These are phyloP conservation scores for Thera britannica DNA, from an alignment of 2,888 invertebrate species.

Conservation along the genomic window DNA sequence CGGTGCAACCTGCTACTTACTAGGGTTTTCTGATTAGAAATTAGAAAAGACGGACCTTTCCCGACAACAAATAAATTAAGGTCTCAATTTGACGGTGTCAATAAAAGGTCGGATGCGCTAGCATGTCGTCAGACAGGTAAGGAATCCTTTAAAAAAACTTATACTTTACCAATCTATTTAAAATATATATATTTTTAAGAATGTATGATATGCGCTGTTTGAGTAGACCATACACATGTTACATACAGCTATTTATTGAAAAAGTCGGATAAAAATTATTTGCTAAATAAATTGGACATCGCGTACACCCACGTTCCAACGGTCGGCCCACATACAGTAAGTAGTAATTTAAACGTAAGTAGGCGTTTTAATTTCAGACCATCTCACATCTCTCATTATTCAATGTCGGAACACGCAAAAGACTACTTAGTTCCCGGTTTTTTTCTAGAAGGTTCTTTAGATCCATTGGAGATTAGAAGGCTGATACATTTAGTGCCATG, in stretches of 20 bases:
- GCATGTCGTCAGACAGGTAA: no score
- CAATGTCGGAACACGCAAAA: conserved; percentile 75
- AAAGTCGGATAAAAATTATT: conserved; percentile 39
- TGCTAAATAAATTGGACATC: conserved; percentile 41
- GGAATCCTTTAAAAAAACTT: no score
- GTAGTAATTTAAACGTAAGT: conserved; percentile 70
- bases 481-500: conserved; percentile 17
- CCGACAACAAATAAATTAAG: background rate
- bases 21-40: conserved; percentile 14
- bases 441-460: background rate
- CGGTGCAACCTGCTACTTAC: conserved; percentile 23
- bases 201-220: no score
- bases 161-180: no score
- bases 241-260: background rate
- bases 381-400: conserved; percentile 72
- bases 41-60: conserved; percentile 8
- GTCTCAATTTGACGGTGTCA: background rate
- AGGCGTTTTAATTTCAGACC: conserved; percentile 68
- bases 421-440: conserved; percentile 51
- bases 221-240: background rate
- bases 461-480: background rate
- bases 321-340: conserved; percentile 66
- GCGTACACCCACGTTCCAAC: conserved; percentile 49
- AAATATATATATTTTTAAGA: no score
- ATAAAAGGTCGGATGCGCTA: background rate